phyloP scores from a whole-genome alignment of 2,797 vertebrate genomes.

The Morelia viridis region DNA sequence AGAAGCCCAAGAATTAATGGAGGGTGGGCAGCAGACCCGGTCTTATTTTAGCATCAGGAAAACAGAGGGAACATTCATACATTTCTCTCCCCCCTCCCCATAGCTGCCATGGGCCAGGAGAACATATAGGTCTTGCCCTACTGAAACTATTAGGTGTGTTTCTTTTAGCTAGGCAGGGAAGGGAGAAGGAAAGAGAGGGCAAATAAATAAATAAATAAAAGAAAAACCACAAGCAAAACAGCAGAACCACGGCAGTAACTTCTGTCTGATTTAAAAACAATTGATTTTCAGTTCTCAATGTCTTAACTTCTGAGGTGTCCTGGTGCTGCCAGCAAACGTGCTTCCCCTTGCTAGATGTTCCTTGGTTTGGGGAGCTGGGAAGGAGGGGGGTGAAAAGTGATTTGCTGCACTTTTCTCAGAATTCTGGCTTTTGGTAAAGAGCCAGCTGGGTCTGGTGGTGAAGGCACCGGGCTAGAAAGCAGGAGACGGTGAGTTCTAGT shows the following conservation, averaged over 20 bases:
- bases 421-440: not conserved
- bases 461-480: too few species aligned
- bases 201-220: not conserved
- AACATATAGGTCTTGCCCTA: not conserved
- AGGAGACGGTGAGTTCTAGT: too few species aligned
- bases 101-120: not conserved
- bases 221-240: not conserved
- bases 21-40: not conserved
- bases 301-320: accelerated
- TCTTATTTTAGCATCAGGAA: accelerated
- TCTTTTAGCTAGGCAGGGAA: not conserved
- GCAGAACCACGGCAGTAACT: not conserved
- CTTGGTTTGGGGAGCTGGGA: too few species aligned
- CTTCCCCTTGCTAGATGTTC: not conserved
- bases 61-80: not conserved
- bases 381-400: slow-evolving; percentile 12
- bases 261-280: not conserved
- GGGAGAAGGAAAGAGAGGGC: not conserved
- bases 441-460: too few species aligned
- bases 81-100: not conserved
- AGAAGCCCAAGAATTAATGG: not conserved
- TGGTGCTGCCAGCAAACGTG: not conserved
- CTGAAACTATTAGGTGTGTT: not conserved
- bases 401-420: slow-evolving; percentile 11
- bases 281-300: slow-evolving; percentile 18